phyloP scores from a whole-genome alignment of 2,888 invertebrate species.

The Branchipolynoe longqiensis region DNA sequence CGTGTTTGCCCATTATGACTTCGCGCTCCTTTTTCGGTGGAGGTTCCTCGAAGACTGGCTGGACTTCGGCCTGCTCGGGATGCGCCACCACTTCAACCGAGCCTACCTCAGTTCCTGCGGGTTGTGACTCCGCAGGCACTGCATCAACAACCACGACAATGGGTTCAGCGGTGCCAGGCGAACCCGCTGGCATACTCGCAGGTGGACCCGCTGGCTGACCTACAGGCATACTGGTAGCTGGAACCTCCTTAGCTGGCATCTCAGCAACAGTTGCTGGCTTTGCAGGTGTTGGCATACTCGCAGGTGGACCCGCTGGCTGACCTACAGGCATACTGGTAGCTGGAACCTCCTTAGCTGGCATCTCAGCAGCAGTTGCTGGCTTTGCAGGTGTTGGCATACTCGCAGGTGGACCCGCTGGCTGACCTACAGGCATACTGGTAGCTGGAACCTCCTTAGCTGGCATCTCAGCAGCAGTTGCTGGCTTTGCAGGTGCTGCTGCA shows the following conservation, averaged over 20 bases:
- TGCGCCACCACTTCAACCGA: not conserved
- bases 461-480: not conserved
- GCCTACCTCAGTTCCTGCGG: not conserved
- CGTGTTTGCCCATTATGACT: conserved; percentile 49
- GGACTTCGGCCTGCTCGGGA: not conserved
- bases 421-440: not conserved
- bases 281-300: not conserved
- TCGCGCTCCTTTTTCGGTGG: conserved; percentile 43
- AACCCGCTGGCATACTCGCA: not conserved
- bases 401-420: not conserved
- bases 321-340: not conserved
- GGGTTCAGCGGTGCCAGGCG: not conserved
- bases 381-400: not conserved
- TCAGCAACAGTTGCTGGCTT: not conserved
- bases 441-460: not conserved
- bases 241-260: not conserved
- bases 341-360: not conserved
- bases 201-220: not conserved
- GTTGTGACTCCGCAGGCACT: not conserved
- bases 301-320: not conserved
- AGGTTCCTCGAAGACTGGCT: conserved; percentile 1
- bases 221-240: not conserved
- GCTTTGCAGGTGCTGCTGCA: not conserved
- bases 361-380: not conserved
- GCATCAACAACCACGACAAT: not conserved